These are phyloP conservation scores for Lithophane leautieri DNA, from an alignment of 2,888 invertebrate species.

Conservation along the genomic window DNA sequence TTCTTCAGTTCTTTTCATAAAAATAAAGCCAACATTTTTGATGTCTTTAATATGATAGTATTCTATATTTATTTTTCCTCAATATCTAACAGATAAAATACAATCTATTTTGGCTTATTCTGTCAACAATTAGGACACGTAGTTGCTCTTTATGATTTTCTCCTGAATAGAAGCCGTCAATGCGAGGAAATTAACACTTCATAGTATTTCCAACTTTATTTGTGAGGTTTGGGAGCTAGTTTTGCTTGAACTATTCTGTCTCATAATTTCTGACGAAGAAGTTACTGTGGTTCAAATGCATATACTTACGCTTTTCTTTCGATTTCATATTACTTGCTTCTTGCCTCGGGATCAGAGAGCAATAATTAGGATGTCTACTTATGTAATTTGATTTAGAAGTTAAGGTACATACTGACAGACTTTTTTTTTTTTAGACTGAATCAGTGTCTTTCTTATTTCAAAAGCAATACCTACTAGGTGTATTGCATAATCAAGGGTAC, in stretches of 20 bases:
- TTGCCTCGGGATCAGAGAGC: slow-evolving; percentile 1
- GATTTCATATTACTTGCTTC: slow-evolving; percentile 10
- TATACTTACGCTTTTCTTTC: slow-evolving; percentile 20
- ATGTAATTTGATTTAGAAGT: neutral
- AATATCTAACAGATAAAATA: slow-evolving; percentile 32
- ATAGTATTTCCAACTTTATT: slow-evolving; percentile 20
- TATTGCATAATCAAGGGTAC: too few relatives aligned
- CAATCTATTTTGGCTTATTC: slow-evolving; percentile 46
- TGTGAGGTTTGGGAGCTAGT: neutral
- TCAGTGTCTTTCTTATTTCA: neutral
- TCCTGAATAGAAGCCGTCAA: slow-evolving; percentile 25
- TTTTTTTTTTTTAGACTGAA: too few relatives aligned
- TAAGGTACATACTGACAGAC: too few relatives aligned
- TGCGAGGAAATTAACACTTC: neutral
- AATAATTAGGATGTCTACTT: neutral
- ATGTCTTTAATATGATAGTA: slow-evolving; percentile 9
- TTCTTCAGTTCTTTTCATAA: slow-evolving; percentile 6
- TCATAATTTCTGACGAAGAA: slow-evolving; percentile 7
- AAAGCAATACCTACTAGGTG: too few relatives aligned
- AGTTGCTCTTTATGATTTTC: slow-evolving; percentile 31
- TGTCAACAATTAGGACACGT: slow-evolving; percentile 46
- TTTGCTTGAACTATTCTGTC: slow-evolving; percentile 5
- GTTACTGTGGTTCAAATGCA: neutral
- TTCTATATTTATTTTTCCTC: slow-evolving; percentile 24
- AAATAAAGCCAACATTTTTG: slow-evolving; percentile 19